Percentiles rank a stretch among this genome's conserved stretches.
Evolutionary conservation across 2,888 invertebrate genomes (phyloP).

Genomic region (Thereva nobilitata): DNA sequence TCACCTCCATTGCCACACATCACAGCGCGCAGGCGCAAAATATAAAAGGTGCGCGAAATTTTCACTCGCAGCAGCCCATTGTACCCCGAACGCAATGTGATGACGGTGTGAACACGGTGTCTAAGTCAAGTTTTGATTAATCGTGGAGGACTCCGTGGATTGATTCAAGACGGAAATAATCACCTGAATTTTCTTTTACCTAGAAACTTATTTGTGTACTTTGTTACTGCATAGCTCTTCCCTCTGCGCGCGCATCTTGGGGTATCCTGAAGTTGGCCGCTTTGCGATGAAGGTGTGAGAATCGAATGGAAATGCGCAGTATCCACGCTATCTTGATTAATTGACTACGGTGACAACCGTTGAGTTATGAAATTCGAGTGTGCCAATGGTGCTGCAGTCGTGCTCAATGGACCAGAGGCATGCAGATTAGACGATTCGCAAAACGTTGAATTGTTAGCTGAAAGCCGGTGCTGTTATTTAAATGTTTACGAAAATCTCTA

Average conservation of each 20-base stretch:
- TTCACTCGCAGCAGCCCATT: background rate
- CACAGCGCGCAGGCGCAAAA: background rate
- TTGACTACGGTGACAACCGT: slow-evolving; percentile 28
- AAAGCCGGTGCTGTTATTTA: too few relatives aligned
- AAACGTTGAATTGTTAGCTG: too few relatives aligned
- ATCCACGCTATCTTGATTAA: slow-evolving; percentile 28
- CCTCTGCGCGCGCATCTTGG: too few relatives aligned
- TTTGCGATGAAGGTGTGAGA: slow-evolving; percentile 25
- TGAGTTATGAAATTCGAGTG: slow-evolving; percentile 32
- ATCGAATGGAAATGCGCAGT: slow-evolving; percentile 19
- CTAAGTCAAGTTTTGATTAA: slow-evolving; percentile 29
- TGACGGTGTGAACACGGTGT: slow-evolving; percentile 29
- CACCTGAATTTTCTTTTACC: slow-evolving; percentile 18
- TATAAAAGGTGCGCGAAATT: background rate
- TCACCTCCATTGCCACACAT: background rate
- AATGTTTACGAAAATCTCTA: too few relatives aligned
- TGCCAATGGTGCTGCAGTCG: slow-evolving; percentile 4
- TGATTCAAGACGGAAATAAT: slow-evolving; percentile 29
- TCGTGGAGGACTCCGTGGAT: slow-evolving; percentile 19
- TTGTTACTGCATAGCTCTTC: too few relatives aligned
- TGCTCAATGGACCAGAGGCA: slow-evolving; percentile 15
- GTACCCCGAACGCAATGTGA: slow-evolving; percentile 4
- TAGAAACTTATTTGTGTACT: too few relatives aligned
- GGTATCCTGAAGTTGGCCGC: too few relatives aligned
- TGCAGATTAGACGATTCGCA: too few relatives aligned